A percentile compares a stretch with the other conserved stretches of the same genome.
Evolutionary conservation across 2,797 vertebrate species (phyloP).

Genomic region (Hypotaenidia okinawae): DNA sequence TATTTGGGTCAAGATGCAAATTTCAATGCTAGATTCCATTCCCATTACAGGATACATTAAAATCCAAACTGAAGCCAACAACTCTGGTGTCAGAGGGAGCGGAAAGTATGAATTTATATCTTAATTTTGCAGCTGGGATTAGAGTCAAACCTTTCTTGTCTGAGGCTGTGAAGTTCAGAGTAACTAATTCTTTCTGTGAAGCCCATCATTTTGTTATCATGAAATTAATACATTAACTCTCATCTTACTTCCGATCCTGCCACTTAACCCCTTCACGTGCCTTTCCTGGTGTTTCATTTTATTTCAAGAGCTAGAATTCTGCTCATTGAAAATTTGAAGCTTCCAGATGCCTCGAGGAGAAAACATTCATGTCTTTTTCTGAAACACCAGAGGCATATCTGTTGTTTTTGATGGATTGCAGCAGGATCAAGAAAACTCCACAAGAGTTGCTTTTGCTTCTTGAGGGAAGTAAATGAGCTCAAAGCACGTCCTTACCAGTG

Average conservation of each 20-base stretch:
- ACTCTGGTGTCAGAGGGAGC: not conserved
- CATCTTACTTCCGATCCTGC: not conserved
- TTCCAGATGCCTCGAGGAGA: not conserved
- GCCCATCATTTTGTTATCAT: not conserved
- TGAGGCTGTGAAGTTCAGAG: not conserved
- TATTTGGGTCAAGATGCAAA: not conserved
- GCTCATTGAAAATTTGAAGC: not conserved
- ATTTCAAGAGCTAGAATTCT: not conserved
- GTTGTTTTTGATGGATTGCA: not conserved
- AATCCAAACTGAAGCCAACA: not conserved
- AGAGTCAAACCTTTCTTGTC: not conserved
- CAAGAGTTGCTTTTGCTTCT: not conserved
- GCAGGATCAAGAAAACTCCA: not conserved
- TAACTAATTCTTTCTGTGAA: constrained; percentile 3
- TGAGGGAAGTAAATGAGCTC: not conserved
- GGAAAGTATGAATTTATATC: not conserved
- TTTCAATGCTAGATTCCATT: not conserved
- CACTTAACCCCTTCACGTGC: not conserved
- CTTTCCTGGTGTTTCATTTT: constrained; percentile 8
- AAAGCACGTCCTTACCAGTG: not conserved
- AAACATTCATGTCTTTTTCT: not conserved
- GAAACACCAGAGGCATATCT: not conserved
- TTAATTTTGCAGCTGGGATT: not conserved
- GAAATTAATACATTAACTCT: not conserved
- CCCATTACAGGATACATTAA: not conserved